Conservation (phyloP, 2,113 vertebrate genomes). For the Tachuris rubrigastra region DNA sequence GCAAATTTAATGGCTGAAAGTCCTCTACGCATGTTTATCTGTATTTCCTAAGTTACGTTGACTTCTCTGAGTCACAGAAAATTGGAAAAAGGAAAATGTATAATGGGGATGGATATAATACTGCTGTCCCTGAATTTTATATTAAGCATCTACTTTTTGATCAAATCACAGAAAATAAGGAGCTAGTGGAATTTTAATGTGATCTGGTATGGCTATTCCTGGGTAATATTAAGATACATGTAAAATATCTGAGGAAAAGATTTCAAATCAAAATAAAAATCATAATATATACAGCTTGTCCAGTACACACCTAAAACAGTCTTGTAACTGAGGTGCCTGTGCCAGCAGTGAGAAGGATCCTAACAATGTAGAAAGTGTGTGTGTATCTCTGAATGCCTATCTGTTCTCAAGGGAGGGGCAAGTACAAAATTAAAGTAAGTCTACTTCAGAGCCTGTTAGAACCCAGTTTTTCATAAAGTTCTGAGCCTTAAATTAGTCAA, state of each 20-base stretch:
- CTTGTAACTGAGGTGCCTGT: background rate
- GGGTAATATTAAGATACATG: background rate
- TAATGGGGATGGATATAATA: background rate
- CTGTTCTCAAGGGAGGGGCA: background rate
- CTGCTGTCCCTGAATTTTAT: background rate
- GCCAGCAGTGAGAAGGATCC: background rate
- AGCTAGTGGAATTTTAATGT: background rate
- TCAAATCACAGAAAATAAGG: background rate
- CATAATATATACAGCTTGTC: background rate
- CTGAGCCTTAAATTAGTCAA: background rate
- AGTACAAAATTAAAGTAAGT: background rate
- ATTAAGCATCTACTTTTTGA: background rate
- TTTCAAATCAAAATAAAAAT: background rate
- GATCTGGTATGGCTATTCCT: background rate
- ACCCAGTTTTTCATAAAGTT: background rate
- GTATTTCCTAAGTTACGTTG: background rate
- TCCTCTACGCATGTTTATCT: fast-evolving
- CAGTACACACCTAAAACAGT: background rate
- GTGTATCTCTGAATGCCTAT: background rate
- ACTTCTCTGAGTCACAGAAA: background rate
- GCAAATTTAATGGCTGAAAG: background rate
- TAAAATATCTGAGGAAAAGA: background rate
- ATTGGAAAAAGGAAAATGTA: background rate
- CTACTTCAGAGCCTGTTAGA: background rate
- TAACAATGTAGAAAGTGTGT: background rate